Conservation (phyloP, 92 coral and sea anemone species). For the Palythoa grandis region DNA sequence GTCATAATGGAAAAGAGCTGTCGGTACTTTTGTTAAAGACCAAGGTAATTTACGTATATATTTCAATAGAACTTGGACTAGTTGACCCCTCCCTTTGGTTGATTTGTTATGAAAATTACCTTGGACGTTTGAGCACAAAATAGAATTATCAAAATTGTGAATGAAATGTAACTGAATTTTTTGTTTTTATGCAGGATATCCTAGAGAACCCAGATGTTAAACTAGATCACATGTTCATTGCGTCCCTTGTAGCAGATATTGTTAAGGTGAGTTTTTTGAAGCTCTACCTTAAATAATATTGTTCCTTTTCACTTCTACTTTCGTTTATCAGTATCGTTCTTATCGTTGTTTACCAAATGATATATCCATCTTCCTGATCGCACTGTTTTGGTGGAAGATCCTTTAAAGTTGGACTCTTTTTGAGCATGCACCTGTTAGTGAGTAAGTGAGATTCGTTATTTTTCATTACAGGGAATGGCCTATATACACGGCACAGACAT, state of each 20-base stretch:
- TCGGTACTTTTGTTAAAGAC: too few relatives aligned
- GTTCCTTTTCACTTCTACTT: neutral
- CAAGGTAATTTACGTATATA: too few relatives aligned
- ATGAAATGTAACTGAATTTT: too few relatives aligned
- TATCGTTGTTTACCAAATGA: neutral
- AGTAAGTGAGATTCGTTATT: neutral
- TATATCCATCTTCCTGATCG: neutral
- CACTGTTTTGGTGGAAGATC: too few relatives aligned
- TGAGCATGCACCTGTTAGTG: too few relatives aligned
- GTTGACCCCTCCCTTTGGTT: too few relatives aligned
- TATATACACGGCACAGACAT: constrained; percentile 89
- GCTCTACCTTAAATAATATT: neutral
- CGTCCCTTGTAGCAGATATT: constrained; percentile 89
- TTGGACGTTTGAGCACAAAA: too few relatives aligned
- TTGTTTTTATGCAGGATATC: constrained; percentile 66
- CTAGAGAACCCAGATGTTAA: constrained; percentile 95
- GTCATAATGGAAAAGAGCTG: too few relatives aligned
- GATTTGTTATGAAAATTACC: too few relatives aligned
- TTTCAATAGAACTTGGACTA: too few relatives aligned
- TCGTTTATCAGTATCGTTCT: neutral
- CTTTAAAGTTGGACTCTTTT: too few relatives aligned
- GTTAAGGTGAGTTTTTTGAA: constrained; percentile 70
- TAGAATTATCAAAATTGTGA: too few relatives aligned
- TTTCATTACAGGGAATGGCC: constrained; percentile 79
- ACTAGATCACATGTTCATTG: constrained; percentile 96